These are phyloP conservation scores for Xyrauchen texanus DNA, from an alignment of 2,113 vertebrate genomes.

Conservation along the genomic window DNA sequence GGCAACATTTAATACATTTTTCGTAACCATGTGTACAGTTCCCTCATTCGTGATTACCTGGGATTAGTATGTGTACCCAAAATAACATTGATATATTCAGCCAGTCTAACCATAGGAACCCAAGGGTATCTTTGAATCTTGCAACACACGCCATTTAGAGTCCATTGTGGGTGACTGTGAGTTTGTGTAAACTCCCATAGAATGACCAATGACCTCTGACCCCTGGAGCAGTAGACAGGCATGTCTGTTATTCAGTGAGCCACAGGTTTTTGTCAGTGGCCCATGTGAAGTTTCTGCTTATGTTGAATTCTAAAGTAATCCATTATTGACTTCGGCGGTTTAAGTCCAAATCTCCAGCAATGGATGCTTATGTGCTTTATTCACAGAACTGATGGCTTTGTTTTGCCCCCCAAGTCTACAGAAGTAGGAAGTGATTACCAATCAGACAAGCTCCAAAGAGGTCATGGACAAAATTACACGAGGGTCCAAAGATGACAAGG, in stretches of 20 bases:
- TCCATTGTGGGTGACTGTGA: constrained; percentile 25
- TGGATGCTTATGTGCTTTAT: constrained; percentile 64
- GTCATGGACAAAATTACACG: constrained; percentile 64
- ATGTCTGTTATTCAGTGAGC: constrained; percentile 59
- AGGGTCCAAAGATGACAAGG: constrained; percentile 51
- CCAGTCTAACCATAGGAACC: constrained; percentile 36
- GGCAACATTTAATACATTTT: constrained; percentile 1
- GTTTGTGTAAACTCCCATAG: constrained; percentile 30
- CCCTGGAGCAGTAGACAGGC: constrained; percentile 5
- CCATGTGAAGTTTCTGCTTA: constrained; percentile 50
- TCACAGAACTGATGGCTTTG: constrained; percentile 64
- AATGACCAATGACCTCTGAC: constrained; percentile 40
- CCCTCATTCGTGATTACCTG: constrained; percentile 11
- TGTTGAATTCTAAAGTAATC: constrained; percentile 80
- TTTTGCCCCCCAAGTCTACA: constrained; percentile 58
- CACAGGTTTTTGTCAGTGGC: constrained; percentile 57
- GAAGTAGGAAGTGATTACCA: constrained; percentile 71
- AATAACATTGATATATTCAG: constrained; percentile 13
- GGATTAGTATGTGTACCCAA: constrained; percentile 22
- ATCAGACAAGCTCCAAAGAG: constrained; percentile 61
- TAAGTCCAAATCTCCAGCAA: constrained; percentile 52
- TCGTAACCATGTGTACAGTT: not conserved
- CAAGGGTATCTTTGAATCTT: constrained; percentile 30
- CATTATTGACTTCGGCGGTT: constrained; percentile 75
- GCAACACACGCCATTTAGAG: constrained; percentile 10